A percentile compares a stretch with the other conserved stretches of the same genome.
Conservation (phyloP, 2,113 vertebrate species). For the Oxyruncus cristatus region DNA sequence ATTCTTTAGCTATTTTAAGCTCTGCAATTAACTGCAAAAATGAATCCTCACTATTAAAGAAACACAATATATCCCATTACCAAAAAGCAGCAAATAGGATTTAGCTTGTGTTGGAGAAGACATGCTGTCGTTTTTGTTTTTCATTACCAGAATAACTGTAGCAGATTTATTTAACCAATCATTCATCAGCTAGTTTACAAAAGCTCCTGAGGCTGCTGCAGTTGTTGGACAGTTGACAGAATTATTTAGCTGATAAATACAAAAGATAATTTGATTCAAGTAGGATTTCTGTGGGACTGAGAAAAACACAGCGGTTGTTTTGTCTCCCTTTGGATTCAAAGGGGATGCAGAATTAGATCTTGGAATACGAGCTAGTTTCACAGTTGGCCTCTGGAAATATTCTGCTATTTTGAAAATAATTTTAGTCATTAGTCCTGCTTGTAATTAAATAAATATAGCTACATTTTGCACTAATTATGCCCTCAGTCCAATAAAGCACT, state of each 20-base stretch:
- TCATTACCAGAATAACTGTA: slow-evolving; percentile 53
- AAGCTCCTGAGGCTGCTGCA: slow-evolving; percentile 44
- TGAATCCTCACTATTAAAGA: slow-evolving; percentile 55
- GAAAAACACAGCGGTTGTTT: neutral
- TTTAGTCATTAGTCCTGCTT: slow-evolving; percentile 37
- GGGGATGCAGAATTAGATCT: slow-evolving; percentile 14
- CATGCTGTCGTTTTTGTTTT: slow-evolving; percentile 44
- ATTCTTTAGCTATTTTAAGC: slow-evolving; percentile 14
- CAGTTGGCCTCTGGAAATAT: slow-evolving; percentile 33
- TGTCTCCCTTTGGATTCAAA: neutral
- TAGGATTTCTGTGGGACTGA: neutral
- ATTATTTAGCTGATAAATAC: slow-evolving; percentile 44
- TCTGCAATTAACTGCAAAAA: slow-evolving; percentile 26
- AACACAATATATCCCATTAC: slow-evolving; percentile 24
- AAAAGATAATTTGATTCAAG: slow-evolving; percentile 49
- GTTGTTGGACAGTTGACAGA: slow-evolving; percentile 55
- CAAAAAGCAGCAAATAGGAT: slow-evolving; percentile 52
- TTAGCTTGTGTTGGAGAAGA: slow-evolving; percentile 41
- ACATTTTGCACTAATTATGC: slow-evolving; percentile 36
- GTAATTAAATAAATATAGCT: slow-evolving; percentile 59
- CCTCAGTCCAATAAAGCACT: slow-evolving; percentile 25
- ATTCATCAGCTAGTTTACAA: slow-evolving; percentile 45
- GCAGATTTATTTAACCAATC: slow-evolving; percentile 63
- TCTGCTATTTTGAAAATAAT: slow-evolving; percentile 28
- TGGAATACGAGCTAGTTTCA: neutral